Conservation (phyloP, 2,113 vertebrate genomes). For the Paralichthys olivaceus region DNA sequence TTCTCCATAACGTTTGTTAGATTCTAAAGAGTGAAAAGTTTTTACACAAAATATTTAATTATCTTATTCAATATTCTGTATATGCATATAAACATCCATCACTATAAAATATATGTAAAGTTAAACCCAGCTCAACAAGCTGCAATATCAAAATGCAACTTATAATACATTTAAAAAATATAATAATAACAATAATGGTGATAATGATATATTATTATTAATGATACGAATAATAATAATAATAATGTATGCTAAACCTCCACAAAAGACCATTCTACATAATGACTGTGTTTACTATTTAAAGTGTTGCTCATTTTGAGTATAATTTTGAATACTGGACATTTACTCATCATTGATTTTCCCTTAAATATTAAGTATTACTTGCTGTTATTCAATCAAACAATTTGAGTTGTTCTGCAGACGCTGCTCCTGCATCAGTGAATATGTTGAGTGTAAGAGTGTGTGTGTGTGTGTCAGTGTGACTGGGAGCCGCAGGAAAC, state of each 20-base stretch:
- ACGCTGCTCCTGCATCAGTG: constrained; percentile 13
- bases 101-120: background rate
- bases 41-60: background rate
- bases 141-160: background rate
- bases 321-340: background rate
- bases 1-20: too few relatives aligned
- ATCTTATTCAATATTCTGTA: background rate
- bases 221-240: background rate
- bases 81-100: too few relatives aligned
- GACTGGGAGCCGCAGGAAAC: constrained; percentile 68
- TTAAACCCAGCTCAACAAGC: background rate
- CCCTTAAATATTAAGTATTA: background rate
- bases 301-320: background rate
- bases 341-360: background rate
- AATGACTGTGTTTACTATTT: background rate
- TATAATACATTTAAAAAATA: background rate
- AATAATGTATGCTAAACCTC: too few relatives aligned
- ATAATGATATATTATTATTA: background rate
- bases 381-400: background rate
- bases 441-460: constrained; percentile 57
- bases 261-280: background rate
- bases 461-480: constrained; percentile 71
- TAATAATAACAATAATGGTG: background rate
- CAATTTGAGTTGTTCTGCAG: background rate
- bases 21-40: too few relatives aligned